These are phyloP conservation scores for Phalloptychus januarius DNA, from an alignment of 2,797 vertebrate species.

Conservation along the genomic window DNA sequence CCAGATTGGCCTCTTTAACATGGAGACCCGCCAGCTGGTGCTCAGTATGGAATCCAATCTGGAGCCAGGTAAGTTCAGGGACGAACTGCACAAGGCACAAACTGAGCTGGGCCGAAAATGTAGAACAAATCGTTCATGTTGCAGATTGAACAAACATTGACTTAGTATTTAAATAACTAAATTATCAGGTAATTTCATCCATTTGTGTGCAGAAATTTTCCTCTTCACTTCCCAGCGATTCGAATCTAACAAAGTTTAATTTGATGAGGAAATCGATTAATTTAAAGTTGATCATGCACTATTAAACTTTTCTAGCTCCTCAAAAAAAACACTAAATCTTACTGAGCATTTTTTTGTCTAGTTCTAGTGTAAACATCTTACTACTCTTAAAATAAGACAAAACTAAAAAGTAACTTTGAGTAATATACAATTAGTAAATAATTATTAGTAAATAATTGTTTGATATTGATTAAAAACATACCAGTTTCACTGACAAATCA, in stretches of 20 bases:
- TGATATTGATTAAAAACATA: too few species aligned
- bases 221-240: neutral
- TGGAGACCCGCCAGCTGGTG: conserved; percentile 93
- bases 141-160: neutral
- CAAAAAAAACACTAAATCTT: too few species aligned
- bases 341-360: too few species aligned
- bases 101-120: neutral
- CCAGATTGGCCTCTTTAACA: conserved; percentile 94
- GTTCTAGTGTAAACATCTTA: too few species aligned
- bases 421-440: too few species aligned
- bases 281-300: neutral
- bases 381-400: too few species aligned
- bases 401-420: too few species aligned
- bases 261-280: neutral
- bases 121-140: neutral
- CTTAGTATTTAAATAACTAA: neutral
- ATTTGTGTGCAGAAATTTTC: neutral
- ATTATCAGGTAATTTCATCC: neutral
- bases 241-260: neutral
- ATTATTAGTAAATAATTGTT: too few species aligned
- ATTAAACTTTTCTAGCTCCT: neutral
- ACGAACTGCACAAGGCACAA: neutral
- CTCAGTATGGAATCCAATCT: conserved; percentile 89
- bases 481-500: too few species aligned
- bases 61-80: conserved; percentile 82